phyloP scores from a whole-genome alignment of 2,888 invertebrate genomes.

The Lepetodrilus schrolli region DNA sequence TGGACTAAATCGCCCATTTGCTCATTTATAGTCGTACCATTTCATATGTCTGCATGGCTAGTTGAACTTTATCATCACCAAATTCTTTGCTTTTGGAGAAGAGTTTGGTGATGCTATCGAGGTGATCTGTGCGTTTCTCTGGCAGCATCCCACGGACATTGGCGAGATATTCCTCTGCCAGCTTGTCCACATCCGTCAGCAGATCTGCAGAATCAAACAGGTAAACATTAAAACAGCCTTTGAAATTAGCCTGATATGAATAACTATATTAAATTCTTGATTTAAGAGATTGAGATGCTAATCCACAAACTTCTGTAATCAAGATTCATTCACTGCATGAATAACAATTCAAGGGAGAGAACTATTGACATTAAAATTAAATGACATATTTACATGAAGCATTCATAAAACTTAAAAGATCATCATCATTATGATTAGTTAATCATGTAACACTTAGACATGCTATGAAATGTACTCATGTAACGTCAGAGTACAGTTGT shows the following conservation, averaged over 20 bases:
- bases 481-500: background rate
- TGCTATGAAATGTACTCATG: no score
- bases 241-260: no score
- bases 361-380: background rate
- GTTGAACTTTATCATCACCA: constrained; percentile 96
- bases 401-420: no score
- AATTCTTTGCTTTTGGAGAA: constrained; percentile 96
- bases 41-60: constrained; percentile 98
- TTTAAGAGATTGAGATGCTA: no score
- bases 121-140: constrained; percentile 88
- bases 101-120: constrained; percentile 85
- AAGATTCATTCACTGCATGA: no score
- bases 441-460: no score
- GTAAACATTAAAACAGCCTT: no score
- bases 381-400: background rate
- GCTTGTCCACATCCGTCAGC: constrained; percentile 89
- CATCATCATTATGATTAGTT: no score
- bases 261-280: no score
- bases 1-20: no score
- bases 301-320: no score
- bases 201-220: constrained; percentile 77
- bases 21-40: constrained; percentile 77
- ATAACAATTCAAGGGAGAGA: background rate
- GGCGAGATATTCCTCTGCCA: constrained; percentile 87
- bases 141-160: constrained; percentile 83